A percentile compares a stretch with the other conserved stretches of the same genome.
Conservation (phyloP, 2,888 invertebrate species). For the Tiphia femorata region DNA sequence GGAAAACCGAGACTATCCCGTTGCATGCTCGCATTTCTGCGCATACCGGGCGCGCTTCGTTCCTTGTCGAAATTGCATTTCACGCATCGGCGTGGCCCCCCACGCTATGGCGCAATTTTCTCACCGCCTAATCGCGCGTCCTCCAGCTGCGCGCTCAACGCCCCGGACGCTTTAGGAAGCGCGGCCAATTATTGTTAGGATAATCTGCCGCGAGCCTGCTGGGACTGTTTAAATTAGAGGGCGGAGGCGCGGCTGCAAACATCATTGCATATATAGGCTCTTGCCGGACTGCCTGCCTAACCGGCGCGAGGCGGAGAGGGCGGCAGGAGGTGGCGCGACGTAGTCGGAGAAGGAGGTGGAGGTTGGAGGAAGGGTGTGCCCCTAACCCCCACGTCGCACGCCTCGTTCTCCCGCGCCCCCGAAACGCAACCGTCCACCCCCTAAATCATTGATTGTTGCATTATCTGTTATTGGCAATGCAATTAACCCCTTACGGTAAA, state of each 20-base stretch:
- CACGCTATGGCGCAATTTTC: slow-evolving; percentile 23
- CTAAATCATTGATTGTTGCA: slow-evolving; percentile 68
- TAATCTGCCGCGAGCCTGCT: slow-evolving; percentile 61
- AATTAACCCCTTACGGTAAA: slow-evolving; percentile 68
- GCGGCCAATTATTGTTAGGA: slow-evolving; percentile 63
- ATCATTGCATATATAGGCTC: slow-evolving; percentile 50
- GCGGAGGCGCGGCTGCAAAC: slow-evolving; percentile 50
- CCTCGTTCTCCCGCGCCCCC: slow-evolving; percentile 9
- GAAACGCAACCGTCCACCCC: slow-evolving; percentile 38
- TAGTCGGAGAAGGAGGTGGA: background rate
- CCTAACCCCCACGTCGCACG: slow-evolving; percentile 13
- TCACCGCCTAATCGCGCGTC: slow-evolving; percentile 37
- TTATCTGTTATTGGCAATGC: slow-evolving; percentile 69
- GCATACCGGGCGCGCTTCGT: background rate
- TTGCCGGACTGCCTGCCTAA: slow-evolving; percentile 32
- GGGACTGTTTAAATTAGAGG: slow-evolving; percentile 65
- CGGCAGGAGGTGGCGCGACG: background rate
- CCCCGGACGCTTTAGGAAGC: slow-evolving; percentile 44
- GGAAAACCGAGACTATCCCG: no score
- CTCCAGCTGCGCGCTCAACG: slow-evolving; percentile 46
- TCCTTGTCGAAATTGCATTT: slow-evolving; percentile 1
- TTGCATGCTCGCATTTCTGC: no score
- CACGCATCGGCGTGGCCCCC: slow-evolving; percentile 6
- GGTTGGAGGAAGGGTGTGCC: background rate
- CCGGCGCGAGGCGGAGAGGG: slow-evolving; percentile 7